Conservation (phyloP, 1,140 invertebrate species). For the Drosophila pallidifrons region DNA sequence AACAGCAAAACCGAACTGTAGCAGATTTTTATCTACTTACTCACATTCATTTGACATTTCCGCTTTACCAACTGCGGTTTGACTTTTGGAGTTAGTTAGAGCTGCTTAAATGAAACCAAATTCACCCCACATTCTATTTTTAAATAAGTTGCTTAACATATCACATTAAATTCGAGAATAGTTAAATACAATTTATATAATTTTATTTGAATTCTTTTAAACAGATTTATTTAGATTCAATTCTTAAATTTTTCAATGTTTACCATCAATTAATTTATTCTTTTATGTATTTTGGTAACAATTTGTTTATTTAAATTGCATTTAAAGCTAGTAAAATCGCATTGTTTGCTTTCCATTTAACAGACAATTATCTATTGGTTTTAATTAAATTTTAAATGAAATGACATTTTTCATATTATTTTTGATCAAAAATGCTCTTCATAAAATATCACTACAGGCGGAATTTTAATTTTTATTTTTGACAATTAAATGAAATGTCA, state of each 20-base stretch:
- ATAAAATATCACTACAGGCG: neutral
- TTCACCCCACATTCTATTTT: neutral
- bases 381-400: neutral
- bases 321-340: too few species aligned
- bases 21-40: neutral
- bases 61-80: conserved; percentile 20
- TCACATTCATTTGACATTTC: neutral
- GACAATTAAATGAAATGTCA: neutral
- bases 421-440: neutral
- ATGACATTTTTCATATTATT: neutral
- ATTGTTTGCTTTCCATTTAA: neutral
- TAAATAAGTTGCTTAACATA: too few species aligned
- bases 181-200: too few species aligned
- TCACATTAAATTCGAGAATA: too few species aligned
- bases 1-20: neutral
- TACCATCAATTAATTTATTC: too few species aligned
- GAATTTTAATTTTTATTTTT: neutral
- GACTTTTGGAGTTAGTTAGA: neutral
- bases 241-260: too few species aligned
- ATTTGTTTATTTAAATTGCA: too few species aligned
- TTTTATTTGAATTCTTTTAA: too few species aligned
- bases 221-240: too few species aligned
- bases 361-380: too few species aligned
- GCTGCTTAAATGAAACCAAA: neutral
- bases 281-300: too few species aligned